Conservation (phyloP, 2,113 vertebrate genomes). For the Todiramphus chloris region DNA sequence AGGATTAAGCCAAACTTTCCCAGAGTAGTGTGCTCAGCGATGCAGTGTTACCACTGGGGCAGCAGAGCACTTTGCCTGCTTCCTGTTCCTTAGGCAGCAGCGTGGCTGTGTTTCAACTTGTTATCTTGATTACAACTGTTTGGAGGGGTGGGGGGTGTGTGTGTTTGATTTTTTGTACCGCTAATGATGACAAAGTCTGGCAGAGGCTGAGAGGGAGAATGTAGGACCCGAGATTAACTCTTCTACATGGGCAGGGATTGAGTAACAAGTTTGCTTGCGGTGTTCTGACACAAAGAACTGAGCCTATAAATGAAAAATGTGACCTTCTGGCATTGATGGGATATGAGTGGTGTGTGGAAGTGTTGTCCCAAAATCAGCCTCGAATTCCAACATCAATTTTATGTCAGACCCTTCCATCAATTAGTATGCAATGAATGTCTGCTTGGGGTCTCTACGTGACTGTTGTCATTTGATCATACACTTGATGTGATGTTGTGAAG, state of each 20-base stretch:
- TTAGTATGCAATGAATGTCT: background rate
- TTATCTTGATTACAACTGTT: background rate
- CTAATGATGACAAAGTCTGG: background rate
- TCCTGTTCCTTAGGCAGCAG: background rate
- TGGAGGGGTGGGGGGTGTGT: accelerated
- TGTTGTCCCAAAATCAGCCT: background rate
- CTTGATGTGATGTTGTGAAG: background rate
- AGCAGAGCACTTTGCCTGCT: conserved; percentile 24
- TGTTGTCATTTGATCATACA: background rate
- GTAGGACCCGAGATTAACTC: background rate
- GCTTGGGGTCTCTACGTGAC: background rate
- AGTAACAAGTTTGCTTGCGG: background rate
- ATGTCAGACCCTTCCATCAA: background rate
- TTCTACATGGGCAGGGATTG: background rate
- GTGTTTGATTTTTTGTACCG: background rate
- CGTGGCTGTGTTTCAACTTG: background rate
- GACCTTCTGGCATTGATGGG: background rate
- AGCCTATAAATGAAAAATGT: background rate
- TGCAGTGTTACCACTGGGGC: conserved; percentile 32
- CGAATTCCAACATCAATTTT: background rate
- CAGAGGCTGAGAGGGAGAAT: background rate
- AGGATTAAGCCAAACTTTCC: conserved; percentile 56
- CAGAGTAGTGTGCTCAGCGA: conserved; percentile 17
- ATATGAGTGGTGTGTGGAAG: background rate
- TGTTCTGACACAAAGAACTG: background rate